Conservation (phyloP, 2,113 vertebrate genomes). For the Stictonetta naevosa region DNA sequence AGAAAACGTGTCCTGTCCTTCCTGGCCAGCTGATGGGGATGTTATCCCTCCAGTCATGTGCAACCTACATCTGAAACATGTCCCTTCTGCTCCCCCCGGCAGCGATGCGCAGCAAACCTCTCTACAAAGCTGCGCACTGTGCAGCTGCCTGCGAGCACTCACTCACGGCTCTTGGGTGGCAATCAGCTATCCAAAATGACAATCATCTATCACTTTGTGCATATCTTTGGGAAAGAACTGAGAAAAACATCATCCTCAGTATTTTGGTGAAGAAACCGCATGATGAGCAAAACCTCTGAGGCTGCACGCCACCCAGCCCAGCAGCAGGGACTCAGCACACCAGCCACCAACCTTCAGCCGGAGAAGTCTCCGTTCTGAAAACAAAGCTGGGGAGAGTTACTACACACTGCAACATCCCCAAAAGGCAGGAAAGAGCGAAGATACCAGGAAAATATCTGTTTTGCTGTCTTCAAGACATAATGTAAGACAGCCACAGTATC, state of each 20-base stretch:
- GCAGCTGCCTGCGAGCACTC: not conserved
- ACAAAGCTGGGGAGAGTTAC: slow-evolving; percentile 5
- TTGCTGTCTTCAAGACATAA: not conserved
- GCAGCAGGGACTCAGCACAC: not conserved
- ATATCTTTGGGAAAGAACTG: not conserved
- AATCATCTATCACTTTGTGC: not conserved
- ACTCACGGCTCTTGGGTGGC: not conserved
- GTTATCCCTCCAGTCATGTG: not conserved
- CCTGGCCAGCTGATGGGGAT: not conserved
- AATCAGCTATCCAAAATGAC: slow-evolving; percentile 12
- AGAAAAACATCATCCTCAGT: not conserved
- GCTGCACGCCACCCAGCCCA: not conserved
- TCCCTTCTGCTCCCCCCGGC: not conserved
- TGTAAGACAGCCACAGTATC: not conserved
- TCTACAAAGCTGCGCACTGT: not conserved
- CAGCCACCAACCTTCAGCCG: not conserved
- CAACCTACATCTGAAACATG: accelerated
- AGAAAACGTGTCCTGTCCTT: not conserved
- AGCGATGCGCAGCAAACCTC: accelerated
- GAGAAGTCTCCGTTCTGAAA: not conserved
- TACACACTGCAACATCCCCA: not conserved
- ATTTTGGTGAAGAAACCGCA: not conserved
- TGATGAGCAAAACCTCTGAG: not conserved
- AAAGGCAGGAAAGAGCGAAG: not conserved
- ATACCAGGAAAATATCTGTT: not conserved